Conservation (phyloP, 2,797 vertebrate genomes). For the Pangasius mekongensis region DNA sequence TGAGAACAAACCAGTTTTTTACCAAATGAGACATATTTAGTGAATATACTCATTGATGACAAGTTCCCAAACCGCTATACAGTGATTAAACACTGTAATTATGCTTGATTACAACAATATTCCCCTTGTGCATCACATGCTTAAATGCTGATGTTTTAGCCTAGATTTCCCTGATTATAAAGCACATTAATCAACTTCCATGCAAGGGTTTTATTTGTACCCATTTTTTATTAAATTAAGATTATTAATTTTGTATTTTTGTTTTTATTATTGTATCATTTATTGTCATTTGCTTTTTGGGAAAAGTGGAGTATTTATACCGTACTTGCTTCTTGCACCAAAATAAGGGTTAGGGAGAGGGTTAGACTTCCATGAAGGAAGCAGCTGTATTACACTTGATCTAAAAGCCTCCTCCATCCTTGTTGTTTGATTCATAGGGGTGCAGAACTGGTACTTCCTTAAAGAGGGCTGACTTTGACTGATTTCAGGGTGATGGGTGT, state of each 20-base stretch:
- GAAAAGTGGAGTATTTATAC: neutral
- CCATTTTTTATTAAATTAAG: neutral
- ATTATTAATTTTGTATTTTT: neutral
- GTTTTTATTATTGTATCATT: neutral
- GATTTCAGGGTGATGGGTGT: neutral
- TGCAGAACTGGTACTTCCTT: neutral
- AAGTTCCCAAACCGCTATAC: neutral
- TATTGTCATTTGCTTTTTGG: neutral
- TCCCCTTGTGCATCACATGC: neutral
- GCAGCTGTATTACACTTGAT: neutral
- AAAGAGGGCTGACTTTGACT: neutral
- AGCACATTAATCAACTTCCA: neutral
- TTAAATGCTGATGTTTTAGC: neutral
- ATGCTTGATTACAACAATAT: neutral
- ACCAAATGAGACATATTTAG: neutral
- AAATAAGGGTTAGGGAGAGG: neutral
- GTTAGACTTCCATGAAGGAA: neutral
- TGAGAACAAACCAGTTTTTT: neutral
- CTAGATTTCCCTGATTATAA: neutral
- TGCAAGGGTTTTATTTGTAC: neutral
- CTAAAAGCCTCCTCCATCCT: neutral
- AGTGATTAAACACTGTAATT: neutral
- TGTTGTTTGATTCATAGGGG: neutral
- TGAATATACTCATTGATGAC: neutral
- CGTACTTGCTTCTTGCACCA: neutral